Conservation (phyloP, 1,140 invertebrate species). For the Leptinotarsa undecemlineata region DNA sequence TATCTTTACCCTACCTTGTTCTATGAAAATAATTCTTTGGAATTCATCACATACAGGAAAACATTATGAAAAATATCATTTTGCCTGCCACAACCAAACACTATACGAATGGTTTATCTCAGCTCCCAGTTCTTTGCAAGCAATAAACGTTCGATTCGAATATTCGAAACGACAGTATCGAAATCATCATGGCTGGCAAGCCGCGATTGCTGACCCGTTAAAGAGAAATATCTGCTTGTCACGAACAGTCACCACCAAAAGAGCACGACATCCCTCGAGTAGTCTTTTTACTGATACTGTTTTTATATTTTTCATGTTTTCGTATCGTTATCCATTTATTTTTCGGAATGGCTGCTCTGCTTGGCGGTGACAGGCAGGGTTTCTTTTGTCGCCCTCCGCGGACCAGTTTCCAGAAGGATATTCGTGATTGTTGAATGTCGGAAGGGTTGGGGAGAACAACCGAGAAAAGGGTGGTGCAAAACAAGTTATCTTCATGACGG, state of each 20-base stretch:
- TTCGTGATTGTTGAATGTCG: background rate
- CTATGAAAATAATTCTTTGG: too few relatives aligned
- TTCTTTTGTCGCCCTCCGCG: background rate
- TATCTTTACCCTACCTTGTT: too few relatives aligned
- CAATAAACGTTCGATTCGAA: background rate
- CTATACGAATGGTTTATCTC: too few relatives aligned
- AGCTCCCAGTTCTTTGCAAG: too few relatives aligned
- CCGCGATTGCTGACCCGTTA: slow-evolving; percentile 6
- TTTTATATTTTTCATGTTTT: slow-evolving; percentile 24
- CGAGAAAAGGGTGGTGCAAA: background rate
- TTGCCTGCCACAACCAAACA: too few relatives aligned
- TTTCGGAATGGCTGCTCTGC: slow-evolving; percentile 15
- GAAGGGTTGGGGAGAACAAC: background rate
- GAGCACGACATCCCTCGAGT: slow-evolving; percentile 10
- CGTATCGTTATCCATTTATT: slow-evolving; percentile 23
- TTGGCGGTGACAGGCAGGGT: slow-evolving; percentile 19
- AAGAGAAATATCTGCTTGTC: slow-evolving; percentile 21
- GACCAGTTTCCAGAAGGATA: background rate
- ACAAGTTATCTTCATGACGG: too few relatives aligned
- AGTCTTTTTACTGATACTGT: slow-evolving; percentile 15
- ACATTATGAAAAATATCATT: too few relatives aligned
- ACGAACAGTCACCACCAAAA: slow-evolving; percentile 13
- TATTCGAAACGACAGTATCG: background rate
- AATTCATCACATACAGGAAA: too few relatives aligned
- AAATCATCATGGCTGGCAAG: slow-evolving; percentile 20